These are phyloP conservation scores for Lepidurus couesii DNA, from an alignment of 1,140 invertebrate genomes.

Conservation along the genomic window DNA sequence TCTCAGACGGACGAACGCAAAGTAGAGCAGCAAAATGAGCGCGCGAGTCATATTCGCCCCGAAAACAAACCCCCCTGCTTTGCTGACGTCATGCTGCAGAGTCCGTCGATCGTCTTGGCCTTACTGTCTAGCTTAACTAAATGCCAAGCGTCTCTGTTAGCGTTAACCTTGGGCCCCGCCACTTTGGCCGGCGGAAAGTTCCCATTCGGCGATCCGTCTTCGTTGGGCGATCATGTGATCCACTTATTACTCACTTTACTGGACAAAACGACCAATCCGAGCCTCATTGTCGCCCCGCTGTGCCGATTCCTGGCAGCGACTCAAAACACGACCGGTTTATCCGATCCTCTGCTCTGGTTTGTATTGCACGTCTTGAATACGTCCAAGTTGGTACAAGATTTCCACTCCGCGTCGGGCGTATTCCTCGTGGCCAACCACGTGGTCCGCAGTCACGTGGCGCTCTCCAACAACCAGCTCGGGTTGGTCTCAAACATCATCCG, in stretches of 20 bases:
- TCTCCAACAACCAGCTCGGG: not conserved
- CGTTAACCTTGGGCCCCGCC: conserved; percentile 27
- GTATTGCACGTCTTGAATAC: conserved; percentile 64
- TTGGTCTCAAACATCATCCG: not conserved
- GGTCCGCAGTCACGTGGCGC: not conserved
- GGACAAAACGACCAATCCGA: conserved; percentile 57
- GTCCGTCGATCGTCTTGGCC: conserved; percentile 43
- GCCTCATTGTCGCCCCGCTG: conserved; percentile 31
- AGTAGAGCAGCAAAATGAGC: conserved; percentile 58
- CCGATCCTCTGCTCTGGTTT: conserved; percentile 69
- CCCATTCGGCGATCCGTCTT: conserved; percentile 53
- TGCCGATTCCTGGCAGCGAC: conserved; percentile 37
- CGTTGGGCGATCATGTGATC: conserved; percentile 75
- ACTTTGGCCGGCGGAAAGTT: not conserved
- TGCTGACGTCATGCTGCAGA: conserved; percentile 41
- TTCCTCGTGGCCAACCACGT: not conserved
- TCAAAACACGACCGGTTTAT: conserved; percentile 45
- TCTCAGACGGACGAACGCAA: conserved; percentile 72
- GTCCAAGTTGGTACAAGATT: conserved; percentile 34
- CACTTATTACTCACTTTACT: conserved; percentile 68
- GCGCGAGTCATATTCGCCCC: conserved; percentile 34
- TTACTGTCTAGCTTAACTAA: conserved; percentile 37
- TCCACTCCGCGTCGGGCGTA: not conserved
- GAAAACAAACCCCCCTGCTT: conserved; percentile 37
- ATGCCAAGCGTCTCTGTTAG: conserved; percentile 11